Evolutionary conservation across 2,888 invertebrate genomes (phyloP).

Genomic region (Drosophila fungiperda): DNA sequence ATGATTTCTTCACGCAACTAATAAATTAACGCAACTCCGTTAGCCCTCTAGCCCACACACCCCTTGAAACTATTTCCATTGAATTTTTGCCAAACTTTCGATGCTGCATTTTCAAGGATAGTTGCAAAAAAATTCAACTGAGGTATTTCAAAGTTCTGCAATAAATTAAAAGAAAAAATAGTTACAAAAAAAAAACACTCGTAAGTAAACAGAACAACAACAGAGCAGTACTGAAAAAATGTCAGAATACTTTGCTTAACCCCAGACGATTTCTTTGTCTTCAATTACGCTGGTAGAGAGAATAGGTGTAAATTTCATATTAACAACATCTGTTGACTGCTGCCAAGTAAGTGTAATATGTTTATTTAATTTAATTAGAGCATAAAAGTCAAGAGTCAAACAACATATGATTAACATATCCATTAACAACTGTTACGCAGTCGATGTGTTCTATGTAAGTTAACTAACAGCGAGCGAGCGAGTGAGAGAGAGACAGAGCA

Average conservation of each 20-base stretch:
- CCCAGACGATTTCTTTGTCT: constrained; percentile 53
- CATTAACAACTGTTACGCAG: neutral
- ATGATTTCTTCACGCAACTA: constrained; percentile 74
- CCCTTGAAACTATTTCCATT: constrained; percentile 47
- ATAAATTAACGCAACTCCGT: constrained; percentile 69
- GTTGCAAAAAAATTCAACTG: constrained; percentile 59
- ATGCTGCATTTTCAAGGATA: constrained; percentile 69
- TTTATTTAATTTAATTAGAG: neutral
- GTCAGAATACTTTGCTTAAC: constrained; percentile 56
- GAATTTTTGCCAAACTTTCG: constrained; percentile 51
- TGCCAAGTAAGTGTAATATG: neutral
- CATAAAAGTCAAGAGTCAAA: neutral
- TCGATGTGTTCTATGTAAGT: neutral
- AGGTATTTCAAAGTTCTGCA: constrained; percentile 77
- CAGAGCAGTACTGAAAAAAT: constrained; percentile 63
- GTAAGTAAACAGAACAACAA: constrained; percentile 31
- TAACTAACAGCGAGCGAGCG: neutral
- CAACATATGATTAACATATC: neutral
- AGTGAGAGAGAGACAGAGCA: neutral
- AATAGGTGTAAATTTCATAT: constrained; percentile 50
- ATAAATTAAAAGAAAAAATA: constrained; percentile 69
- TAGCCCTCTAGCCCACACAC: constrained; percentile 3
- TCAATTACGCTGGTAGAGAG: neutral
- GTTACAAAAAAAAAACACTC: constrained; percentile 39
- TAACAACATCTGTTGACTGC: constrained; percentile 47